Percentiles rank a stretch among this genome's conserved stretches.
These are phyloP conservation scores for Antrozous pallidus DNA, from an alignment of 2,797 vertebrate species.

Conservation along the genomic window DNA sequence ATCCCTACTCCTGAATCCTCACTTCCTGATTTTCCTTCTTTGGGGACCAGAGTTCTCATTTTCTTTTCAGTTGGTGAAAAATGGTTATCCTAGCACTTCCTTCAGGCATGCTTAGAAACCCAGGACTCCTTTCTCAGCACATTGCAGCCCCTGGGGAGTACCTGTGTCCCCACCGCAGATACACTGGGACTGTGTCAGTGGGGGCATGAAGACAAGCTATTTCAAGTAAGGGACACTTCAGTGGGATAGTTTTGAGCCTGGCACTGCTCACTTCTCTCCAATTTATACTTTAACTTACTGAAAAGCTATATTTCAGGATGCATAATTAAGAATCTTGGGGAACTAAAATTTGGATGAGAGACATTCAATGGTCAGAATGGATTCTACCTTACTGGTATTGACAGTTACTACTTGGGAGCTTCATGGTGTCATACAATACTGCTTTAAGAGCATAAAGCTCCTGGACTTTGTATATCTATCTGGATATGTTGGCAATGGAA, in stretches of 20 bases:
- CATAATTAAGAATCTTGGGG: not conserved
- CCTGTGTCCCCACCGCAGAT: not conserved
- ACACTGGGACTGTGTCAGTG: not conserved
- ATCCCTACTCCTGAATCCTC: not conserved
- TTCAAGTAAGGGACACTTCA: not conserved
- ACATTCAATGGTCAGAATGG: not conserved
- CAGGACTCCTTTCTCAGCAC: not conserved
- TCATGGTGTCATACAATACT: not conserved
- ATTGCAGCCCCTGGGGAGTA: accelerated
- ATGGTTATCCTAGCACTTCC: no score
- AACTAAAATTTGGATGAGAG: not conserved
- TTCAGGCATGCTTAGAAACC: no score
- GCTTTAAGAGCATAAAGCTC: not conserved
- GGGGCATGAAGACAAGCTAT: not conserved
- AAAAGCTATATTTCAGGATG: not conserved
- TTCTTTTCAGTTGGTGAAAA: not conserved
- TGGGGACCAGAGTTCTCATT: not conserved
- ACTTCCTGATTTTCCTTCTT: not conserved
- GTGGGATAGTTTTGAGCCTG: not conserved
- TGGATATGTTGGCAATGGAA: not conserved
- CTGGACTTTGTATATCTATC: not conserved
- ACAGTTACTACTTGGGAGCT: not conserved
- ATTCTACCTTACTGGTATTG: not conserved
- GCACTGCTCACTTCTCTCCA: not conserved
- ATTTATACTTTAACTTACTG: not conserved